phyloP scores from a whole-genome alignment of 2,113 vertebrate species.

The Trogon melanurus region DNA sequence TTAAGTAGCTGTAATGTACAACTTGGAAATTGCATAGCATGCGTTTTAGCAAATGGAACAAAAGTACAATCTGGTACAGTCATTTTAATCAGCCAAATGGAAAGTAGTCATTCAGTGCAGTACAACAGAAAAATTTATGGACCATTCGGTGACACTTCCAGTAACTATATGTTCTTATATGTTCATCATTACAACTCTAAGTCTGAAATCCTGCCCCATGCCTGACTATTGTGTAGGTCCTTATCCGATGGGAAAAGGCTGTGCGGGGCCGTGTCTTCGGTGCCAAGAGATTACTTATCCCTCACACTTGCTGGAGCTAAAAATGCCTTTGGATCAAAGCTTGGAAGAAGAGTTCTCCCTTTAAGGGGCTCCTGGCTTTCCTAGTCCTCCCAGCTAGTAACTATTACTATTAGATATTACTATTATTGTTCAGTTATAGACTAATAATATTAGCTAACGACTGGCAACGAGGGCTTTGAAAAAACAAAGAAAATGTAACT shows the following conservation, averaged over 20 bases:
- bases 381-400: neutral
- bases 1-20: neutral
- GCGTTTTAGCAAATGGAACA: constrained; percentile 21
- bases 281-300: neutral
- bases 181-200: neutral
- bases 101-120: neutral
- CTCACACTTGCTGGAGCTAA: neutral
- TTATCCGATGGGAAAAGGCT: neutral
- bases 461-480: neutral
- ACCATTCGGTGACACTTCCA: neutral
- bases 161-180: constrained; percentile 30
- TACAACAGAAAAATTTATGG: constrained; percentile 16
- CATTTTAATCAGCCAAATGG: constrained; percentile 56
- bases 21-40: neutral
- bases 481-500: neutral
- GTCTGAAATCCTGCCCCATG: neutral
- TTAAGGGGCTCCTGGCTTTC: neutral
- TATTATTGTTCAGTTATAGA: neutral
- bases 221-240: neutral
- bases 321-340: neutral
- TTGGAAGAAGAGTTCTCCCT: neutral
- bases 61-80: constrained; percentile 11
- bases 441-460: neutral
- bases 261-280: neutral
- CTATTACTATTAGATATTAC: neutral